Conservation (phyloP, 1,140 invertebrate genomes). For the Ptiloglossa arizonensis region DNA sequence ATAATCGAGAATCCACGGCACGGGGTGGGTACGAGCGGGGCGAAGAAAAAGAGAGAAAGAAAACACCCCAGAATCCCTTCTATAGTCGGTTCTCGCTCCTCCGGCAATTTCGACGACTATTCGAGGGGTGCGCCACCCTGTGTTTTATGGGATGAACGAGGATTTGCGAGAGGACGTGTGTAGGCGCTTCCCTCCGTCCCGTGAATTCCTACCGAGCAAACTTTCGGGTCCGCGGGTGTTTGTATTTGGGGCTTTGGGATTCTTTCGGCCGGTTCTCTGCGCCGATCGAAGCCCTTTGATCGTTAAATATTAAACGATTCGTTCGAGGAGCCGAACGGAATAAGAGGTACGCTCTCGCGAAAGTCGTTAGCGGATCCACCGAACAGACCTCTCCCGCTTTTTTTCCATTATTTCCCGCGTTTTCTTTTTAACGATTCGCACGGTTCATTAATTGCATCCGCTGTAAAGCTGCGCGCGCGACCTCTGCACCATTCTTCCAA, state of each 20-base stretch:
- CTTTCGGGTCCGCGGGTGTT: not conserved
- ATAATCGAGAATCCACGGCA: conserved; percentile 56
- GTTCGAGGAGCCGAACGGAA: not conserved
- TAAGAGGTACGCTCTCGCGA: not conserved
- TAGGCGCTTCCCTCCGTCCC: not conserved
- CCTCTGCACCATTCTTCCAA: too few relatives aligned
- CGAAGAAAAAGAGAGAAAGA: not conserved
- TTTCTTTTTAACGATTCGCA: conserved; percentile 11
- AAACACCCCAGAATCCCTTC: conserved; percentile 24
- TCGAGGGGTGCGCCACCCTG: conserved; percentile 31
- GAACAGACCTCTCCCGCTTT: not conserved
- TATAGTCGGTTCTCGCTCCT: conserved; percentile 25
- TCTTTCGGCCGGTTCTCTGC: too few relatives aligned
- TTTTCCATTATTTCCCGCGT: not conserved
- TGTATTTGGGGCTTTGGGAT: not conserved
- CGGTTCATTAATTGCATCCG: conserved; percentile 21
- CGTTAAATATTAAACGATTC: conserved; percentile 2
- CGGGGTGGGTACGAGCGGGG: not conserved
- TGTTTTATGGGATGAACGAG: conserved; percentile 42
- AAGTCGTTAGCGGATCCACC: not conserved
- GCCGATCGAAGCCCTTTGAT: not conserved
- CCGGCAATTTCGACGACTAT: conserved; percentile 36
- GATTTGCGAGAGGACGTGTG: conserved; percentile 28
- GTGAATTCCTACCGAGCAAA: not conserved
- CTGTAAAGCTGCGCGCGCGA: not conserved